Conservation (phyloP, 2,888 invertebrate species). For the Sinhomidia bicolor region DNA sequence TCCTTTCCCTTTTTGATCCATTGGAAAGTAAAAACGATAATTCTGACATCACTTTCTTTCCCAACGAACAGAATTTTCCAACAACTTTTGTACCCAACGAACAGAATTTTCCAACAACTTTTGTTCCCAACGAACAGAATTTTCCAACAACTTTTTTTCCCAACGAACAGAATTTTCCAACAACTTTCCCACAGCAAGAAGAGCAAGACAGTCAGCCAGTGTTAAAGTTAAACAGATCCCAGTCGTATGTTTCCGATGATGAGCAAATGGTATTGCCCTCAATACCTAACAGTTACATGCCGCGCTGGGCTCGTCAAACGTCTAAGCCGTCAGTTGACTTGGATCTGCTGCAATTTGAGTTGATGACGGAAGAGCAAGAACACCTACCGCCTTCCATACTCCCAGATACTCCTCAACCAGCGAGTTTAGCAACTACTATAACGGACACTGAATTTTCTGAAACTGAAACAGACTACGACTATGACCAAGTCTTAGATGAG, state of each 20-base stretch:
- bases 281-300: conserved; percentile 53
- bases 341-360: conserved; percentile 49
- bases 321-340: conserved; percentile 31
- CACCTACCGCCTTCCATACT: conserved; percentile 55
- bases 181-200: too few species aligned
- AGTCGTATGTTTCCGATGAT: not conserved
- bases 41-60: not conserved
- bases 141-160: too few species aligned
- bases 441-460: conserved; percentile 32
- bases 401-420: conserved; percentile 57
- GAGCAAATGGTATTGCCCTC: conserved; percentile 17
- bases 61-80: not conserved
- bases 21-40: not conserved
- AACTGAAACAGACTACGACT: conserved; percentile 30
- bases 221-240: not conserved
- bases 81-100: not conserved
- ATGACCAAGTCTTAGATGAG: conserved; percentile 29
- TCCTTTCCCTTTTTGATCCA: conserved; percentile 49
- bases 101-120: not conserved
- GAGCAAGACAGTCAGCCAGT: too few species aligned
- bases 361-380: conserved; percentile 47
- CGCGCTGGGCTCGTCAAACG: conserved; percentile 21
- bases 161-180: too few species aligned
- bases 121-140: too few species aligned
- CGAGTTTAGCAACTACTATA: conserved; percentile 51